Base-by-base conservation (phyloP, 2,797 vertebrate genomes). In the Chrysocyon brachyurus region DNA sequence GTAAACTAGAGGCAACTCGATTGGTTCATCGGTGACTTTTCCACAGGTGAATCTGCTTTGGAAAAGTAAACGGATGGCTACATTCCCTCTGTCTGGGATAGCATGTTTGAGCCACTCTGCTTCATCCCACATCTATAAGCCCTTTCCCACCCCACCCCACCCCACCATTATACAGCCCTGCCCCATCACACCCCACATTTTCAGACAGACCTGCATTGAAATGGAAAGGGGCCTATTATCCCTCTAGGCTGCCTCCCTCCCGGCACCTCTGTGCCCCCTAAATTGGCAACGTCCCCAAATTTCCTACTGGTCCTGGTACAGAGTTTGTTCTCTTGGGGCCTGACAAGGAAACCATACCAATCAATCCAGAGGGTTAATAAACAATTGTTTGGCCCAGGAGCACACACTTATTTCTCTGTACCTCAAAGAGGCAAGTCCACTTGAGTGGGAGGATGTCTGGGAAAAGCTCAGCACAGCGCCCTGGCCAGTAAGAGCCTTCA, bases 121-220 rank as follows among this genome's bases (percentile, higher is more conserved):
- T 68, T 95, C 87, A 84, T 95, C 83, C 66, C 22, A 61, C 87
- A 73, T 78, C 72, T 5, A 8, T 40, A 95, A 12, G 66, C 79
- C 3, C 7, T 31, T 92, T 84, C 87, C 92, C 82, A 77, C 9
- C 56, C 68, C 40, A 40, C 40, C 66, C 66, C 56, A 31, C 75
- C 82, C 83, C 22, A 75, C 11, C 12, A 19, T 12, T 21, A 83
- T 75, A 57, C 63, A 36, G 3, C 70, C 64, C 61, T 36, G 61
- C 4, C 85, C 78, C 56, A 24, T 33, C 57, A 77, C 9, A 77
- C 7, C 26, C 68, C 15, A 2, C 6, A 1, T 56, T 59, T 90
- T 56, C 93, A 81, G 66, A 59, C 36, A 40, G 64, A 36, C 49
- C 63, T 57, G 56, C 66, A 49, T 0, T 0, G 26, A 70, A 64